Percentiles rank a stretch among this genome's conserved stretches.
phyloP scores from a whole-genome alignment of 2,888 invertebrate species.

The Dicranocentrus wangi region DNA sequence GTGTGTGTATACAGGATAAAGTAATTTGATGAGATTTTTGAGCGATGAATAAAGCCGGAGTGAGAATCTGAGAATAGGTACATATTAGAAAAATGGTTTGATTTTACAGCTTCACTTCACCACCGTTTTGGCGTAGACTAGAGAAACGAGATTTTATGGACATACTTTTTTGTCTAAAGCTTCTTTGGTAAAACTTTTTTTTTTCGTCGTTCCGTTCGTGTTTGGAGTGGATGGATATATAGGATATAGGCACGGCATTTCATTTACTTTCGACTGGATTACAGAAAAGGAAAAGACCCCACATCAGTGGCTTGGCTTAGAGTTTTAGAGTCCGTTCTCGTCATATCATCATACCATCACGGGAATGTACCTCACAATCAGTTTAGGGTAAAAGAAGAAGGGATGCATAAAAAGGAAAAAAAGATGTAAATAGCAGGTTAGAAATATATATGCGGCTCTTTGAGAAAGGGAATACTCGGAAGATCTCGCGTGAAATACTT shows the following conservation, averaged over 20 bases:
- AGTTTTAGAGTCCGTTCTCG: too few species aligned
- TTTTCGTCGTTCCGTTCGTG: too few species aligned
- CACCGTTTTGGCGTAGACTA: not conserved
- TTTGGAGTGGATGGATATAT: too few species aligned
- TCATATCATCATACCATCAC: too few species aligned
- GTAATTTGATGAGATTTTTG: not conserved
- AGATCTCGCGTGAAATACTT: constrained; percentile 62
- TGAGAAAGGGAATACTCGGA: constrained; percentile 54
- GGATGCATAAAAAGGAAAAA: constrained; percentile 35
- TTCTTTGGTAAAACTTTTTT: too few species aligned
- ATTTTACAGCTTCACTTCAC: not conserved
- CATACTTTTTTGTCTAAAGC: not conserved
- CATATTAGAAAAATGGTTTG: too few species aligned
- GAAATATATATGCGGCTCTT: constrained; percentile 44
- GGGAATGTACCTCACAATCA: too few species aligned
- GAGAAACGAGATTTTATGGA: constrained; percentile 8
- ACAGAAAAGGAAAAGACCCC: too few species aligned
- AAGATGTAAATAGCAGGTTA: constrained; percentile 23
- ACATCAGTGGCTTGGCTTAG: too few species aligned
- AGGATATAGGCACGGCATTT: not conserved
- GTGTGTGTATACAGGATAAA: too few species aligned
- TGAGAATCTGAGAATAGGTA: too few species aligned
- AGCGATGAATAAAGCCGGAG: not conserved
- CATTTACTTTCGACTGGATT: not conserved
- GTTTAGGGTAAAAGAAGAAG: constrained; percentile 2